phyloP scores from a whole-genome alignment of 2,797 vertebrate genomes.

The Peromyscus aztecus region DNA sequence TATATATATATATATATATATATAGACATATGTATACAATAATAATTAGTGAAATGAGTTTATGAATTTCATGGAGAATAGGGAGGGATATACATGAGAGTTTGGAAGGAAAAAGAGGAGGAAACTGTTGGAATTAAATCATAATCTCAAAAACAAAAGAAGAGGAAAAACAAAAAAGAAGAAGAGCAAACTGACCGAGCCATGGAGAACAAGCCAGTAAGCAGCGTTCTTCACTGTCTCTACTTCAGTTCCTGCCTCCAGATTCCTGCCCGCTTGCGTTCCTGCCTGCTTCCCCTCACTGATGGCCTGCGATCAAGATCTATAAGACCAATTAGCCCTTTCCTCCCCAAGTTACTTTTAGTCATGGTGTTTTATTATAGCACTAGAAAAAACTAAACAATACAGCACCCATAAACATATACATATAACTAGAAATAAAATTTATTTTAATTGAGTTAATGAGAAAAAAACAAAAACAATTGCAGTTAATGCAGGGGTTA shows the following conservation, averaged over 20 bases:
- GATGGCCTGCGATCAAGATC: background rate
- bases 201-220: background rate
- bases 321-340: no score
- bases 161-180: background rate
- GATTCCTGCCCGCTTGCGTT: background rate
- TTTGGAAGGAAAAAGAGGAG: rapidly evolving
- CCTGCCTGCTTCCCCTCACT: background rate
- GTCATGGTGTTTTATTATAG: background rate
- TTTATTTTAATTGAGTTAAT: background rate
- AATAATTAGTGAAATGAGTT: background rate
- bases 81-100: background rate
- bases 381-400: background rate
- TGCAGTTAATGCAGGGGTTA: background rate
- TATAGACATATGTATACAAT: background rate
- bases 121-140: background rate
- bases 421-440: background rate
- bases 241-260: background rate
- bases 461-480: background rate
- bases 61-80: background rate
- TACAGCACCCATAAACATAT: background rate
- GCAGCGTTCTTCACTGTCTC: no score
- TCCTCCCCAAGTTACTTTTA: background rate
- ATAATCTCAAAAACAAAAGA: background rate
- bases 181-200: background rate
- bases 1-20: no score